These are phyloP conservation scores for Drosophila pseudoobscura DNA, from an alignment of 1,140 invertebrate genomes.

Conservation along the genomic window DNA sequence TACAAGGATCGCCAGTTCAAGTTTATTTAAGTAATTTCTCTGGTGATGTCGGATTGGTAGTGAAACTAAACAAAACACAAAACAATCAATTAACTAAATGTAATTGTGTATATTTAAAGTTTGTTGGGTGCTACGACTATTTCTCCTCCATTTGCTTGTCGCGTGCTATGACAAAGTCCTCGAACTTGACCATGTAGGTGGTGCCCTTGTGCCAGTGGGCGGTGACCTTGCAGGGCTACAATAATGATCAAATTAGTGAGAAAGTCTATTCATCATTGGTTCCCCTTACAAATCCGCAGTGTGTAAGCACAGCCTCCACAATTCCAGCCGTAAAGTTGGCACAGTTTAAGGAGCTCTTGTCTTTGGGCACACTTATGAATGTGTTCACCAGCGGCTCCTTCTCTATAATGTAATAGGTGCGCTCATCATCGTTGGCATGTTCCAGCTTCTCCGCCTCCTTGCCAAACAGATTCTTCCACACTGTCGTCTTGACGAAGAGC, in stretches of 20 bases:
- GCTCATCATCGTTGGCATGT: constrained; percentile 98
- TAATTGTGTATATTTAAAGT: constrained; percentile 4
- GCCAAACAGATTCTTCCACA: constrained; percentile 99
- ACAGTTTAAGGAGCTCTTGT: constrained; percentile 98
- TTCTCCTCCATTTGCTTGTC: constrained; percentile 97
- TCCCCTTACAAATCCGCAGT: constrained; percentile 95
- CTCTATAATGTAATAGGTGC: constrained; percentile 99
- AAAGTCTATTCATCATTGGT: constrained; percentile 62
- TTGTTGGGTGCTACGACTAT: constrained; percentile 44
- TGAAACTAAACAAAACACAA: constrained; percentile 55
- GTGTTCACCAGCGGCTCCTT: constrained; percentile 98
- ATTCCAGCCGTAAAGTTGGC: constrained; percentile 99
- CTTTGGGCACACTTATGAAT: constrained; percentile 98
- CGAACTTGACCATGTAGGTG: constrained; percentile 99
- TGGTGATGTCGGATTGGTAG: constrained; percentile 30
- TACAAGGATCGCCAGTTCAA: constrained; percentile 88
- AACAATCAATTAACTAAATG: constrained; percentile 18
- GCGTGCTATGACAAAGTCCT: constrained; percentile 95
- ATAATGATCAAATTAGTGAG: constrained; percentile 45
- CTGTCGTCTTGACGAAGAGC: constrained; percentile 96
- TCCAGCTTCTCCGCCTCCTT: constrained; percentile 99
- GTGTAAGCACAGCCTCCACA: constrained; percentile 96
- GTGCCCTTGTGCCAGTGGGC: constrained; percentile 99
- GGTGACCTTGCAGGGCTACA: constrained; percentile 96
- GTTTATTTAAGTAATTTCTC: constrained; percentile 83